phyloP scores from a whole-genome alignment of 2,113 vertebrate species.

The Sarotherodon lohbergeri region DNA sequence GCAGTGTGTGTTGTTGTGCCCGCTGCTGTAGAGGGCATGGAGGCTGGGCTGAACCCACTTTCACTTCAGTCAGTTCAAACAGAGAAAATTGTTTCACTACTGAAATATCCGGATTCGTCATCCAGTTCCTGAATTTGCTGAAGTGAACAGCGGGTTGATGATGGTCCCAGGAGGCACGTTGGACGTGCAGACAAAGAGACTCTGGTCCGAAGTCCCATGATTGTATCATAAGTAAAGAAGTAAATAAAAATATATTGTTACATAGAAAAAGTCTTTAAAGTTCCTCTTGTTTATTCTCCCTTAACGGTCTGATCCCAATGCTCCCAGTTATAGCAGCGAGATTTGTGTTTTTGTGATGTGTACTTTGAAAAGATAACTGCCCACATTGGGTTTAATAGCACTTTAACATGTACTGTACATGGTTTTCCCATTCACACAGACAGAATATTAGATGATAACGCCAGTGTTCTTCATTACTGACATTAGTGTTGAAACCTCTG shows the following conservation, averaged over 20 bases:
- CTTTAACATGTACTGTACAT: slow-evolving; percentile 72
- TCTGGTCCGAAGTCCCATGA: slow-evolving; percentile 17
- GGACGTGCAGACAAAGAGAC: slow-evolving; percentile 31
- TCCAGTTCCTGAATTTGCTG: background rate
- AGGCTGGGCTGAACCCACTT: background rate
- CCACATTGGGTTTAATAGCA: slow-evolving; percentile 75
- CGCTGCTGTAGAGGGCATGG: slow-evolving; percentile 64
- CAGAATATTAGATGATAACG: background rate
- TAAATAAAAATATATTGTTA: slow-evolving; percentile 58
- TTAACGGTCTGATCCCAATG: slow-evolving; percentile 57
- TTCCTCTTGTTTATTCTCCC: slow-evolving; percentile 51
- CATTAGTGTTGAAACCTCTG: background rate
- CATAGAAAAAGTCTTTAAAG: slow-evolving; percentile 82
- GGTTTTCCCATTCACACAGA: background rate
- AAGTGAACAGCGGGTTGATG: background rate
- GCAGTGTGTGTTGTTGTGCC: slow-evolving; percentile 78
- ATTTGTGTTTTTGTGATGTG: slow-evolving; percentile 10
- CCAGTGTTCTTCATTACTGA: background rate
- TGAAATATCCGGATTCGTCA: background rate
- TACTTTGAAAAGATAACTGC: slow-evolving; percentile 64
- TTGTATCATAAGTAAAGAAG: slow-evolving; percentile 46
- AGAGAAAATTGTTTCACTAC: background rate
- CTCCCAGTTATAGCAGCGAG: slow-evolving; percentile 76
- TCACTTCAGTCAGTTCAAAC: background rate
- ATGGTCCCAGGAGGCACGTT: background rate